phyloP scores from a whole-genome alignment of 2,797 vertebrate genomes.

The Anableps anableps region DNA sequence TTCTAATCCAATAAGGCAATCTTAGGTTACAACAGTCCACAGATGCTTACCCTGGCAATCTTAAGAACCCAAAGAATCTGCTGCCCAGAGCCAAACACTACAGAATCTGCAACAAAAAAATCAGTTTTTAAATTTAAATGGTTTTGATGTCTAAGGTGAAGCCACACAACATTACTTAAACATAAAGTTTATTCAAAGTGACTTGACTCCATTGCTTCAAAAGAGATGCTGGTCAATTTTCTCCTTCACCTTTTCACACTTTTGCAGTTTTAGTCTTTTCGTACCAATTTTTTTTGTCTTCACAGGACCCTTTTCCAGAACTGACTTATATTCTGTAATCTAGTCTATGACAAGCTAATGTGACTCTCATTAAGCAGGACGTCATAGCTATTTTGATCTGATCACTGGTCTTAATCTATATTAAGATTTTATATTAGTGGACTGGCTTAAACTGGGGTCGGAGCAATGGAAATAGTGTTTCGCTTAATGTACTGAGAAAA shows the following conservation, averaged over 20 bases:
- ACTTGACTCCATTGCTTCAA: not conserved
- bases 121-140: not conserved
- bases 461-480: not conserved
- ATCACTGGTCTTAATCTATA: not conserved
- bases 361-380: not conserved
- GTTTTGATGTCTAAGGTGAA: not conserved
- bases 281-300: not conserved
- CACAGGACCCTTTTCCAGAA: not conserved
- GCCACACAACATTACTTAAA: not conserved
- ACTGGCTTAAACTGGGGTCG: not conserved
- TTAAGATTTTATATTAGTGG: not conserved
- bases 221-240: not conserved
- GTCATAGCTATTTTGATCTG: not conserved
- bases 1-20: not conserved
- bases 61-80: not conserved
- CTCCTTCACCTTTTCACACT: not conserved
- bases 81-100: not conserved
- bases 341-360: not conserved
- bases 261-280: not conserved
- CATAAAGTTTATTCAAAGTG: not conserved
- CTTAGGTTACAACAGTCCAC: not conserved
- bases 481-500: not conserved
- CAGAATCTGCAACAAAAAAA: not conserved
- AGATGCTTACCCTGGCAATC: not conserved
- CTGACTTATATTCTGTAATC: not conserved